These are phyloP conservation scores for Distichodus sexfasciatus DNA, from an alignment of 2,797 vertebrate species.

Conservation along the genomic window DNA sequence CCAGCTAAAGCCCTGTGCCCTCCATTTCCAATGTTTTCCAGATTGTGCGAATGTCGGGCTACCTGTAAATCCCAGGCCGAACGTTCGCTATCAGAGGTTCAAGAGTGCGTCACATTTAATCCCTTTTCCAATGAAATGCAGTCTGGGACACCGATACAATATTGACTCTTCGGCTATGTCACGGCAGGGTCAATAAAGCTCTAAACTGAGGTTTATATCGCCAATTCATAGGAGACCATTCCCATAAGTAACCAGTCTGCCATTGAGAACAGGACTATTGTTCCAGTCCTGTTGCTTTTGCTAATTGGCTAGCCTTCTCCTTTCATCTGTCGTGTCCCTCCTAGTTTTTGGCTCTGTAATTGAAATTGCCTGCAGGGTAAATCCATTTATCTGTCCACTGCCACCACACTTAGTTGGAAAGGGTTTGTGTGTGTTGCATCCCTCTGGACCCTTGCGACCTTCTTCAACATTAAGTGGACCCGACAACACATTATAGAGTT, in stretches of 20 bases:
- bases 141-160: conserved; percentile 12
- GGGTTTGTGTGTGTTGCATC: conserved; percentile 37
- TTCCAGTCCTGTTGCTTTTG: conserved; percentile 30
- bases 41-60: conserved; percentile 9
- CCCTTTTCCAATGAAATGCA: conserved; percentile 10
- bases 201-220: conserved; percentile 19
- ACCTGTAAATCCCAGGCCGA: conserved; percentile 29
- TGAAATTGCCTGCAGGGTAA: conserved; percentile 66
- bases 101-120: conserved; percentile 27
- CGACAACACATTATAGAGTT: conserved; percentile 67
- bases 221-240: conserved; percentile 4
- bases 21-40: conserved; percentile 5
- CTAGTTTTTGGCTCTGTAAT: conserved; percentile 53
- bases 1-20: background rate
- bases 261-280: conserved; percentile 8
- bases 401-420: conserved; percentile 49
- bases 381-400: conserved; percentile 66
- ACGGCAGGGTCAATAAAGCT: conserved; percentile 14
- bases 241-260: background rate
- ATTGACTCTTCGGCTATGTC: conserved; percentile 16
- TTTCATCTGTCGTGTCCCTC: conserved; percentile 53
- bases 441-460: conserved; percentile 54
- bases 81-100: conserved; percentile 10
- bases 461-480: conserved; percentile 64
- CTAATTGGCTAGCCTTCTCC: conserved; percentile 53